These are phyloP conservation scores for Ivindomyrus marchei DNA, from an alignment of 2,113 vertebrate species.

Conservation along the genomic window DNA sequence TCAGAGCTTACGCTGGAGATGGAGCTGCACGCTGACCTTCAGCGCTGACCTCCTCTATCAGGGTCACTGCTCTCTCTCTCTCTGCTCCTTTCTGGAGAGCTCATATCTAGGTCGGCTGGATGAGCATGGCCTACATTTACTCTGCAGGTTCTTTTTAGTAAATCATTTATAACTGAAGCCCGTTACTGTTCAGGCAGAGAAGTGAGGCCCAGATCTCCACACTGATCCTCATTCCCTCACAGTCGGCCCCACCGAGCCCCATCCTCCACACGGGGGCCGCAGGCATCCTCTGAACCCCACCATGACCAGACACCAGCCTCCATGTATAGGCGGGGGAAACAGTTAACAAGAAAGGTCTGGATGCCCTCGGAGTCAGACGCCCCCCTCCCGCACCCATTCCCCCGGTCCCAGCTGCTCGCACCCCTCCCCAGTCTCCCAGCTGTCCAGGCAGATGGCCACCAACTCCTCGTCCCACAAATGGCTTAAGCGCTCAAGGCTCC, in stretches of 20 bases:
- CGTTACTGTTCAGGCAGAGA: neutral
- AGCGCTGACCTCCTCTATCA: neutral
- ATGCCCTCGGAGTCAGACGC: neutral
- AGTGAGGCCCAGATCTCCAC: neutral
- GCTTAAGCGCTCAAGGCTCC: neutral
- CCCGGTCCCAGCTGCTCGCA: neutral
- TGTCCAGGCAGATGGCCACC: constrained; percentile 36
- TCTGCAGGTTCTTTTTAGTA: constrained; percentile 5
- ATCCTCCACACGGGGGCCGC: neutral
- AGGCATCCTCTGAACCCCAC: neutral
- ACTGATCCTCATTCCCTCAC: neutral
- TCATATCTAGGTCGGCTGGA: neutral
- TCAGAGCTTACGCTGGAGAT: neutral
- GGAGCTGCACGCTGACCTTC: constrained; percentile 21
- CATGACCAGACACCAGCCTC: neutral
- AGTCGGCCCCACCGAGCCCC: neutral
- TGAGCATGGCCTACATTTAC: neutral
- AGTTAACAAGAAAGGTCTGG: neutral
- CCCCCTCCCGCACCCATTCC: neutral
- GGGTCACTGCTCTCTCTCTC: neutral
- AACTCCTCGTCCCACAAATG: neutral
- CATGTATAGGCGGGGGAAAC: neutral
- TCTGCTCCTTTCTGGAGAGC: neutral
- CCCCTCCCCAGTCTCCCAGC: constrained; percentile 19
- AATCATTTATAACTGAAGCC: neutral